Base-by-base conservation (phyloP, 2,113 vertebrate species). In the Capreolus pygargus region DNA sequence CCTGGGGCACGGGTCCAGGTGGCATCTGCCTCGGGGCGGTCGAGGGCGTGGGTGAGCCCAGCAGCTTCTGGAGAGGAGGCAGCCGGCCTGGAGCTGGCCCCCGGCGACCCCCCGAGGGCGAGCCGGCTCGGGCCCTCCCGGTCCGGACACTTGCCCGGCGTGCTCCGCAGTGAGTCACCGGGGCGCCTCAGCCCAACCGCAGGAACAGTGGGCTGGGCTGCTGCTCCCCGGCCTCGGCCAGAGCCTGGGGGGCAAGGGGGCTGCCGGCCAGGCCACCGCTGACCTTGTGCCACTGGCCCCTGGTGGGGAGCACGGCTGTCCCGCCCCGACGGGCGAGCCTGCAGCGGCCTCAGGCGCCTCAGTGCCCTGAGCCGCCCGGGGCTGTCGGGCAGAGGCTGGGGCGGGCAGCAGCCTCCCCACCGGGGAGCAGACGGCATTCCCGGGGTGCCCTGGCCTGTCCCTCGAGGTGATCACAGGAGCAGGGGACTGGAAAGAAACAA, bases 201-300 rank as follows among this genome's bases (percentile, higher is more conserved):
- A n/a, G 83, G 19, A 97, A 97, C 94, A 55, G 19, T n/a, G 97
- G 98, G 98, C 97, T 97, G 97, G 98, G 97, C 98, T 97, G 97
- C 47, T 36, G 17, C 45, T 95, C 33, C 43, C 50, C 82, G 82
- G 96, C 87, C 60, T 60, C 27, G 57, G 97, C 97, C 95, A 91
- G 86, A 36, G 60, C 54, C 1, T 1, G 81, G 64, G 87, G 87
- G 96, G 81, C 92, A 58, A 57, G 79, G 94, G 92, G 87, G 57
- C 54, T 43, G 82, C 70, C 33, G 96, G 96, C 79, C 57, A 94
- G 97, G 98, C 97, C 94, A 89, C 90, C 14, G 0, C 85, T 12
- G 58, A 84, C 95, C 93, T 10, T 6, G 85, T 97, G 87, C 97
- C 89, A 10, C 79, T 5, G 28, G 86, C 36, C 94, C 39, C 88